Conservation (phyloP, 2,888 invertebrate species). For the Rhyacophila evoluta region DNA sequence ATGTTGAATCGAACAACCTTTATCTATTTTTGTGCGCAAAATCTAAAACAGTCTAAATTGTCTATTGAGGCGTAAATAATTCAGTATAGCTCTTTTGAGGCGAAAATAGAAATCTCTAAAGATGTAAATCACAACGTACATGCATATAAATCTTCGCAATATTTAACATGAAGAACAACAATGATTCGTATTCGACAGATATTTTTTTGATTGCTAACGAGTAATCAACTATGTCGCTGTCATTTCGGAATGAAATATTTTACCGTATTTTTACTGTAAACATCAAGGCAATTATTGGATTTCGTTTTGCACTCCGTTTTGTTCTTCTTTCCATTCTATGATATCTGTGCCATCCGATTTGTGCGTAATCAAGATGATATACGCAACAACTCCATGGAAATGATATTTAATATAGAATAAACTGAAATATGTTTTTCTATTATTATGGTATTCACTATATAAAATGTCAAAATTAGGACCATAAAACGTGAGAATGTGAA, state of each 20-base stretch:
- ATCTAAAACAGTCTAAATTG: not conserved
- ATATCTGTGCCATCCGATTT: too few relatives aligned
- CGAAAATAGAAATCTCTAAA: not conserved
- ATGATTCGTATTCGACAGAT: too few relatives aligned
- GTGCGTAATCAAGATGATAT: too few relatives aligned
- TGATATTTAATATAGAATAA: too few relatives aligned
- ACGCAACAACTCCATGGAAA: too few relatives aligned
- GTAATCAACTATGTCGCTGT: not conserved
- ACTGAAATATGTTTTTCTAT: too few relatives aligned
- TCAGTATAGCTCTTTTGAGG: not conserved
- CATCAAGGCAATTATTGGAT: conserved; percentile 11
- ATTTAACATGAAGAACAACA: not conserved
- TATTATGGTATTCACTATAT: too few relatives aligned
- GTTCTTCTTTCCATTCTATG: too few relatives aligned
- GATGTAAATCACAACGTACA: not conserved
- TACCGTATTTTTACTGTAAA: not conserved
- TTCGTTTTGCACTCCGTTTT: conserved; percentile 25
- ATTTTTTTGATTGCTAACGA: too few relatives aligned
- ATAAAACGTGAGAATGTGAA: too few relatives aligned
- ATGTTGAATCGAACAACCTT: not conserved
- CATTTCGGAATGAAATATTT: not conserved
- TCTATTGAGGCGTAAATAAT: not conserved
- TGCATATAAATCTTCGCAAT: not conserved
- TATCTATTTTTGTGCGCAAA: not conserved
- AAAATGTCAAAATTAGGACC: too few relatives aligned